Base-by-base conservation (phyloP, 2,888 invertebrate genomes). In the Meghimatium bilineatum region DNA sequence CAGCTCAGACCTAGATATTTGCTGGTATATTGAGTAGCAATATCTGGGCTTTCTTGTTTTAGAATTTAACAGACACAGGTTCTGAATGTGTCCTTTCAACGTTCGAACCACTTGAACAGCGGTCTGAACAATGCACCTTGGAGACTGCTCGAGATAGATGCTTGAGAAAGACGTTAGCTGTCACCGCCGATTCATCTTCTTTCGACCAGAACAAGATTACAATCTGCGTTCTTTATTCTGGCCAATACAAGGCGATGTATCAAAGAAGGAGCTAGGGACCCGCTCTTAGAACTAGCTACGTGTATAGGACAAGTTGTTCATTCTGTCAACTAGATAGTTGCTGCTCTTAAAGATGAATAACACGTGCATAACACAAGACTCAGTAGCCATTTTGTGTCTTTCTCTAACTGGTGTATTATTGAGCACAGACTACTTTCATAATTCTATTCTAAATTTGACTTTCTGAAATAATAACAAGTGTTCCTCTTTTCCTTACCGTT, bases 161-260 rank as follows among this genome's bases (percentile, higher is more conserved):
- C 44, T 49, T n/a, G 38, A 80, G 72, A 71, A 80, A 80, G 80
- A 80, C 80, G 72, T 80, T 80, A 72, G 72, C 80, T 80, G 80
- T 80, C 80, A 80, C 60, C 56, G 72, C 60, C 60, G 80, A 80
- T 80, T 80, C 36, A 71, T 72, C 52, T 56, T 38, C 56, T 32
- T 38, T 80, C 60, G 80, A 72, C 80, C 72, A 72, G 80, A 80
- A 80, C 80, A 71, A 80, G 69, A 80, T 80, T 80, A 67, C 69
- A 80, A 80, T 80, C 80, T 71, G 36, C 3, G 34, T 79, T 79
- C 69, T 78, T 79, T 36, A 38, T 6, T 66, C 3, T 14, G 38
- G 66, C 66, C 29, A 49, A 69, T 79, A 49, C 69, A 49, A 38
- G 34, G 32, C 69, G n/a, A 38, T 44, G 63, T 63, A 38, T 77